phyloP scores from a whole-genome alignment of 2,888 invertebrate species.

The Axea sp. region DNA sequence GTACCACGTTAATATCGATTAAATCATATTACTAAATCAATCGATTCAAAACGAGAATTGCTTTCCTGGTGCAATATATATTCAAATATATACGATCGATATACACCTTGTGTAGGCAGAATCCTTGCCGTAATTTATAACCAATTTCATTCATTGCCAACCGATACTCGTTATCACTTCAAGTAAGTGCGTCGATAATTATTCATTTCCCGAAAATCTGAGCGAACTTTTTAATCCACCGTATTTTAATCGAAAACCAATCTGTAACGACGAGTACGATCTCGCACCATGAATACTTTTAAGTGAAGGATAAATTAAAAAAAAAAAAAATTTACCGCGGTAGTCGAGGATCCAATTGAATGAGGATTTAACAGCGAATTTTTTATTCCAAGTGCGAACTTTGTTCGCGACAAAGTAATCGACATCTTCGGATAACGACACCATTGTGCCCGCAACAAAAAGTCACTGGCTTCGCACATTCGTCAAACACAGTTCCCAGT shows the following conservation, averaged over 20 bases:
- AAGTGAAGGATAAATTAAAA: slow-evolving; percentile 13
- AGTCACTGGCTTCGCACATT: slow-evolving; percentile 58
- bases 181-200: slow-evolving; percentile 11
- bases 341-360: slow-evolving; percentile 42
- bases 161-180: slow-evolving; percentile 18
- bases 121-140: slow-evolving; percentile 43
- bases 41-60: slow-evolving; percentile 52
- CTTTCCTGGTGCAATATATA: slow-evolving; percentile 50
- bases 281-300: slow-evolving; percentile 33
- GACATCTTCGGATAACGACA: slow-evolving; percentile 67
- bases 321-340: slow-evolving; percentile 13
- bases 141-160: slow-evolving; percentile 41
- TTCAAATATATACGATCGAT: slow-evolving; percentile 42
- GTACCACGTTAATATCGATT: slow-evolving; percentile 58
- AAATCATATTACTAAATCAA: slow-evolving; percentile 58
- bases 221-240: neutral
- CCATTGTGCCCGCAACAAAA: slow-evolving; percentile 62
- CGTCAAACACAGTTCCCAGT: slow-evolving; percentile 62
- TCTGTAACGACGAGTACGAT: slow-evolving; percentile 4
- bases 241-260: slow-evolving; percentile 8
- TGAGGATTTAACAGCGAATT: slow-evolving; percentile 30
- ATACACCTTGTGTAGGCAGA: slow-evolving; percentile 1
- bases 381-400: slow-evolving; percentile 49
- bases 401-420: slow-evolving; percentile 62
- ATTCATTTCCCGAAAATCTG: neutral